These are phyloP conservation scores for Emydura subglobosa DNA, from an alignment of 2,113 vertebrate genomes.

Conservation along the genomic window DNA sequence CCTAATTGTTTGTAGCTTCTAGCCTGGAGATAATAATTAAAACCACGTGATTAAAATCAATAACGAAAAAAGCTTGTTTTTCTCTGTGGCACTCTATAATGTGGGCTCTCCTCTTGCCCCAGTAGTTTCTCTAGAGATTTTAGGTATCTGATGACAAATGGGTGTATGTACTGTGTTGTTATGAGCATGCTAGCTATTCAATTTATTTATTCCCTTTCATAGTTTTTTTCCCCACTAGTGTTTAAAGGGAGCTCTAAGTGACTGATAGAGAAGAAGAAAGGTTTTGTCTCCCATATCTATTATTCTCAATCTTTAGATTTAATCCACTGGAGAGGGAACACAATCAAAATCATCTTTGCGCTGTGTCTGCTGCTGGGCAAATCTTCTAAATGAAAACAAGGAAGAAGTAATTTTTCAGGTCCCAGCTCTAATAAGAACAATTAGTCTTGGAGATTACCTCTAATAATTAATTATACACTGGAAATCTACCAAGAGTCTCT, in stretches of 20 bases:
- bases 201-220: not conserved
- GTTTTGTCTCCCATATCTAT: no score
- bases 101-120: not conserved
- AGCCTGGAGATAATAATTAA: not conserved
- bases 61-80: not conserved
- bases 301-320: not conserved
- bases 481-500: not conserved
- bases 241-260: not conserved
- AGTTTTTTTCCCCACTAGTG: not conserved
- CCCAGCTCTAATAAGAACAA: not conserved
- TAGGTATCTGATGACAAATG: not conserved
- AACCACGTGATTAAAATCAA: not conserved
- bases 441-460: not conserved
- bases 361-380: not conserved
- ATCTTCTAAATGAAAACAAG: not conserved
- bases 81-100: not conserved
- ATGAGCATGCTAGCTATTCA: not conserved
- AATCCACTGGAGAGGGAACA: not conserved
- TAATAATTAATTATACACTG: not conserved
- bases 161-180: not conserved
- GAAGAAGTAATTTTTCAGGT: not conserved
- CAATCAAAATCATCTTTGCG: not conserved
- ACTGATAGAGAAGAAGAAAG: no score
- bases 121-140: not conserved
- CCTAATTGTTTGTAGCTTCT: not conserved